These are phyloP conservation scores for Labia minor DNA, from an alignment of 2,888 invertebrate genomes.

Conservation along the genomic window DNA sequence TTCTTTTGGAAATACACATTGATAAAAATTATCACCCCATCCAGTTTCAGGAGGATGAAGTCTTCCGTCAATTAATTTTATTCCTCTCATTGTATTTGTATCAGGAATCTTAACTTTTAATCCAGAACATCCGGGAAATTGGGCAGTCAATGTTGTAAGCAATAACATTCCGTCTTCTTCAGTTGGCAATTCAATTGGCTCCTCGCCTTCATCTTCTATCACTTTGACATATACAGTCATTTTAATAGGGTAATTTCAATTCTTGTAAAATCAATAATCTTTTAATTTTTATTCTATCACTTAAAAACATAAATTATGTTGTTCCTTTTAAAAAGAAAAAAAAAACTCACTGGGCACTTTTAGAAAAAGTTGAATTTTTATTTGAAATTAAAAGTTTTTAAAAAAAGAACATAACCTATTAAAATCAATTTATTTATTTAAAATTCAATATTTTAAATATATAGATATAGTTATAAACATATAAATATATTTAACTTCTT, in stretches of 20 bases:
- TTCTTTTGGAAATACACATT: constrained; percentile 53
- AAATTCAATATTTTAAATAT: not conserved
- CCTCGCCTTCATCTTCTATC: constrained; percentile 44
- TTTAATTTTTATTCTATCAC: not conserved
- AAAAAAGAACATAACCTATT: not conserved
- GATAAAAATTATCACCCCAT: constrained; percentile 48
- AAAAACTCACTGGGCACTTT: no score
- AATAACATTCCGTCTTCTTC: constrained; percentile 44
- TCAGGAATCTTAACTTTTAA: constrained; percentile 48
- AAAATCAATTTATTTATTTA: not conserved
- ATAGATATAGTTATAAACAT: no score
- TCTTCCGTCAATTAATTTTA: constrained; percentile 41
- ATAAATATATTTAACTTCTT: not conserved
- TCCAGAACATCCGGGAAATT: constrained; percentile 51
- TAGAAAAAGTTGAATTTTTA: not conserved
- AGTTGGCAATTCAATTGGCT: constrained; percentile 45
- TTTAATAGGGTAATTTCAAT: constrained; percentile 34
- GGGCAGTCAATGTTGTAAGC: constrained; percentile 45
- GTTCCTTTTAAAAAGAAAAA: no score
- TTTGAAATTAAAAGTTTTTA: not conserved
- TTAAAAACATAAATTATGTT: not conserved
- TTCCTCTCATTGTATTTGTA: constrained; percentile 39
- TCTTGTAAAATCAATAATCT: not conserved
- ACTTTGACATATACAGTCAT: constrained; percentile 46
- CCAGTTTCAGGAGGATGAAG: constrained; percentile 47